Evolutionary conservation across 2,888 invertebrate species (phyloP).

Genomic region (Cephus runcator): DNA sequence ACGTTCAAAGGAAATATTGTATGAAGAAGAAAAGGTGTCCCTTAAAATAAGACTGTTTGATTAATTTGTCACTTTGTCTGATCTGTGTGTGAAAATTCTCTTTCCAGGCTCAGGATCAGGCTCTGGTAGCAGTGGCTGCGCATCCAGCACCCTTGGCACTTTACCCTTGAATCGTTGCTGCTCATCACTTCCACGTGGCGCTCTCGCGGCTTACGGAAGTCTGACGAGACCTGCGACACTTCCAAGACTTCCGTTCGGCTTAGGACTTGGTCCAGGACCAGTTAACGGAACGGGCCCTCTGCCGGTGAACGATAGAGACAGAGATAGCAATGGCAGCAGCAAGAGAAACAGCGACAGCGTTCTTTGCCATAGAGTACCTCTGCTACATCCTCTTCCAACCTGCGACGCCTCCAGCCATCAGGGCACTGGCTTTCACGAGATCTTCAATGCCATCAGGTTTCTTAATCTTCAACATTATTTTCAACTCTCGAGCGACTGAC

Average conservation of each 20-base stretch:
- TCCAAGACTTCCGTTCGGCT: slow-evolving; percentile 66
- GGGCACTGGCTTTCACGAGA: slow-evolving; percentile 66
- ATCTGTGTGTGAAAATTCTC: no score
- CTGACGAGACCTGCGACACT: slow-evolving; percentile 66
- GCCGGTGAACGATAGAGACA: slow-evolving; percentile 48
- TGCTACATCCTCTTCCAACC: slow-evolving; percentile 68
- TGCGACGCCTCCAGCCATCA: slow-evolving; percentile 63
- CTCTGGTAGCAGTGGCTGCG: slow-evolving; percentile 66
- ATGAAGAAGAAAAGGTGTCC: no score
- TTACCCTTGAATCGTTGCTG: slow-evolving; percentile 60
- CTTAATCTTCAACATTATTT: slow-evolving; percentile 1
- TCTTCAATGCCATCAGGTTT: slow-evolving; percentile 62
- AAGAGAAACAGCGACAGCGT: slow-evolving; percentile 70
- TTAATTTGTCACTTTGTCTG: no score
- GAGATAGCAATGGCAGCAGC: slow-evolving; percentile 57
- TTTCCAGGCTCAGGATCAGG: slow-evolving; percentile 62
- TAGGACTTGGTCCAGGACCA: slow-evolving; percentile 60
- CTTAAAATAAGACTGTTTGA: no score
- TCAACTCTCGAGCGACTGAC: background rate
- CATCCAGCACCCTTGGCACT: slow-evolving; percentile 57
- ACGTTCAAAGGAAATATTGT: no score
- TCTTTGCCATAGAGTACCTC: slow-evolving; percentile 65
- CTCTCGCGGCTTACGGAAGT: slow-evolving; percentile 65
- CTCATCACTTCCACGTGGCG: slow-evolving; percentile 67
- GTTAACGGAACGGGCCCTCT: slow-evolving; percentile 42